Conservation (phyloP, 2,113 vertebrate species). For the Cnemophilus loriae region DNA sequence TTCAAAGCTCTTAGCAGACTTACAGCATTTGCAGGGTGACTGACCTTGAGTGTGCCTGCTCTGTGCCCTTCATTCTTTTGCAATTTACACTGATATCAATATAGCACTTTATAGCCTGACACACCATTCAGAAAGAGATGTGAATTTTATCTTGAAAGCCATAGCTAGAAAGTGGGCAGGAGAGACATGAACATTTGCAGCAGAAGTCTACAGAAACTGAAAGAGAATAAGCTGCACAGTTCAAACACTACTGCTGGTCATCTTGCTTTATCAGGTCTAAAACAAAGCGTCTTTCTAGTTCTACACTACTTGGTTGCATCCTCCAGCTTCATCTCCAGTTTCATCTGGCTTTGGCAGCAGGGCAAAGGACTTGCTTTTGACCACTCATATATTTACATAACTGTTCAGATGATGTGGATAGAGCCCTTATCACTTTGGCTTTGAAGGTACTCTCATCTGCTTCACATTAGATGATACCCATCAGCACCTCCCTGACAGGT, state of each 20-base stretch:
- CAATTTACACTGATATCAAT: neutral
- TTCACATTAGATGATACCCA: neutral
- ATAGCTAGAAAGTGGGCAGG: neutral
- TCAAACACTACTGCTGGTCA: neutral
- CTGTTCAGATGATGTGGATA: neutral
- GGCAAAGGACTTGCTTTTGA: neutral
- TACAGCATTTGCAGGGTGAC: neutral
- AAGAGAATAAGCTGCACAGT: neutral
- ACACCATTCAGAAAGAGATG: neutral
- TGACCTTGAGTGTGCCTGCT: neutral
- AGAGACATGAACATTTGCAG: neutral
- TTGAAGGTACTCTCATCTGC: neutral
- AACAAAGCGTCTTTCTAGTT: neutral
- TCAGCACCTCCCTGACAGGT: neutral
- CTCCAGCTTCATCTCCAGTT: neutral
- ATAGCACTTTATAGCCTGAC: neutral
- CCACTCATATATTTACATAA: neutral
- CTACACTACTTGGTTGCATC: neutral
- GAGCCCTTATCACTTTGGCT: neutral
- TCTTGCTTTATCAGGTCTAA: neutral
- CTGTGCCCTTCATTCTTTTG: neutral
- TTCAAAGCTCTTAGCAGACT: neutral
- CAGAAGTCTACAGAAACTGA: neutral
- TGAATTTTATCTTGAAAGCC: neutral
- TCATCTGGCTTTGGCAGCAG: neutral